Evolutionary conservation across 2,888 invertebrate genomes (phyloP).

Genomic region (Creontiades dilutus): DNA sequence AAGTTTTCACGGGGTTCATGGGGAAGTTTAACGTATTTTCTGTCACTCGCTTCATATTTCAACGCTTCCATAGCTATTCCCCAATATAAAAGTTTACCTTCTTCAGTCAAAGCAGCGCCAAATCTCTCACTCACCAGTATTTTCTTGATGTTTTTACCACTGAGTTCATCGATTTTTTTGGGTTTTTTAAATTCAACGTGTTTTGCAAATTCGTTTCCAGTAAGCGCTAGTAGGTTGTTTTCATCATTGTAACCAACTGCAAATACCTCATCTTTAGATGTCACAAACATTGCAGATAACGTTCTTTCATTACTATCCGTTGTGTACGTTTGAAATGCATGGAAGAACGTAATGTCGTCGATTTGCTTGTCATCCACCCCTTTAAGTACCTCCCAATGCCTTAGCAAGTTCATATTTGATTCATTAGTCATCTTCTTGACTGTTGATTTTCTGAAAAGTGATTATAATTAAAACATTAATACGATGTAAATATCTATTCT

Average conservation of each 20-base stretch:
- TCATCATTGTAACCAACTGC: constrained; percentile 24
- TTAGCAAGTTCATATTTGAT: not conserved
- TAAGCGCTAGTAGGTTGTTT: constrained; percentile 38
- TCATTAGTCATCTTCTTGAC: not conserved
- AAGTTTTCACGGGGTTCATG: constrained; percentile 3
- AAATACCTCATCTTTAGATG: constrained; percentile 33
- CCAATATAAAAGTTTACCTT: constrained; percentile 50
- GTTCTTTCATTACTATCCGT: not conserved
- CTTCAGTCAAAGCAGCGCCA: constrained; percentile 38
- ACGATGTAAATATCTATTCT: no score
- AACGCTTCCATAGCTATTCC: constrained; percentile 13
- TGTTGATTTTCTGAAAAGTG: not conserved
- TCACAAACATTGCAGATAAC: not conserved
- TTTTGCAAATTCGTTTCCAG: constrained; percentile 43
- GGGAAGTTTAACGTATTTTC: constrained; percentile 11
- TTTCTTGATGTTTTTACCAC: constrained; percentile 46
- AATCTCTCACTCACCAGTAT: constrained; percentile 38
- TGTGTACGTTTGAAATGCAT: constrained; percentile 32
- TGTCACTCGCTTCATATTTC: not conserved
- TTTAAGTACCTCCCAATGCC: constrained; percentile 4
- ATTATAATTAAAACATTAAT: not conserved
- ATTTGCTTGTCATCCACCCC: not conserved
- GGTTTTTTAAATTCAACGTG: not conserved
- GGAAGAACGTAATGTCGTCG: not conserved
- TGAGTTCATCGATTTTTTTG: constrained; percentile 17